Conservation (phyloP, 2,888 invertebrate genomes). For the Colostygia pectinataria region DNA sequence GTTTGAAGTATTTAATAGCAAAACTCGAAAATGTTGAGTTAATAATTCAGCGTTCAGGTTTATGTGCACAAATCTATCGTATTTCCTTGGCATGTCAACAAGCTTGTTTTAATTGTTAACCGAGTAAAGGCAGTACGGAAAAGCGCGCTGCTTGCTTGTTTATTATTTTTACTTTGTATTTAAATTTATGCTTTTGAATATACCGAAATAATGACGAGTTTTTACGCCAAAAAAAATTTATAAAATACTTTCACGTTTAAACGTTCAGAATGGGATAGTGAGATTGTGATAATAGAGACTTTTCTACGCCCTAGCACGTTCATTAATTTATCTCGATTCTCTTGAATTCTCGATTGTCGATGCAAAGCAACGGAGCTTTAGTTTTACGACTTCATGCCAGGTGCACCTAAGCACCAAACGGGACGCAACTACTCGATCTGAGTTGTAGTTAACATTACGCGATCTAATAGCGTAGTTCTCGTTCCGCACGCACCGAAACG, state of each 20-base stretch:
- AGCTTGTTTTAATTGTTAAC: conserved; percentile 22
- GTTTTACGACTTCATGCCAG: conserved; percentile 17
- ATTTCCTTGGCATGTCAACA: conserved; percentile 15
- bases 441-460: conserved; percentile 22
- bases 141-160: conserved; percentile 13
- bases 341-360: conserved; percentile 44
- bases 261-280: conserved; percentile 30
- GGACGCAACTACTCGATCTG: conserved; percentile 3
- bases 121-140: conserved; percentile 15
- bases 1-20: background rate
- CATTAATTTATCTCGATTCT: conserved; percentile 57
- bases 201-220: conserved; percentile 10
- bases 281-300: conserved; percentile 50
- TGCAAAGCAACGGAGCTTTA: conserved; percentile 30
- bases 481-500: conserved; percentile 19
- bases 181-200: conserved; percentile 5
- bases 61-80: background rate
- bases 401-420: conserved; percentile 15
- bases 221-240: background rate
- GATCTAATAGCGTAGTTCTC: conserved; percentile 18
- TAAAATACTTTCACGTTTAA: conserved; percentile 19
- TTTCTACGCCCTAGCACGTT: conserved; percentile 51
- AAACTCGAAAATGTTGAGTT: background rate
- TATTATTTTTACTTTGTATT: conserved; percentile 14
- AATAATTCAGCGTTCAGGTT: background rate